Conservation (phyloP, 1,140 invertebrate species). For the Pseudobourletiella spinata region DNA sequence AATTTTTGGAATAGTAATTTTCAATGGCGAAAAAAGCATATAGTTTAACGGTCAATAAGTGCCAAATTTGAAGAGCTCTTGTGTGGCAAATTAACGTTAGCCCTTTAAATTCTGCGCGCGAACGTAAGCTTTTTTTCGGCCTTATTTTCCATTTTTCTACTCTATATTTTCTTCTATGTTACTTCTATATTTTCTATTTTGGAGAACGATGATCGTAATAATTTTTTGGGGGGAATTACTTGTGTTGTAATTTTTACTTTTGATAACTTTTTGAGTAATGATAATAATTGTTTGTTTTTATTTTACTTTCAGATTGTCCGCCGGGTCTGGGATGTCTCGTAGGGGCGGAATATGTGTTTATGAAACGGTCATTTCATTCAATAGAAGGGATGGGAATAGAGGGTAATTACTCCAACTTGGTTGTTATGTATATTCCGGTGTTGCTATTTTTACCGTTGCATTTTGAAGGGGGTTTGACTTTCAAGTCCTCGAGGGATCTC, state of each 20-base stretch:
- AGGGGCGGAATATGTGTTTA: background rate
- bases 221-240: background rate
- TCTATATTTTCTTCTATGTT: too few species aligned
- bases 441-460: background rate
- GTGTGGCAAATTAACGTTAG: too few species aligned
- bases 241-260: background rate
- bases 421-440: background rate
- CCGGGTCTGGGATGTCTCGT: background rate
- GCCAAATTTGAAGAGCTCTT: too few species aligned
- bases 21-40: too few species aligned
- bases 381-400: background rate
- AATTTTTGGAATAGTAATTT: too few species aligned
- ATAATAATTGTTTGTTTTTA: background rate
- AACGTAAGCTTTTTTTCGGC: too few species aligned
- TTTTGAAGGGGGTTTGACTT: background rate
- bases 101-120: too few species aligned
- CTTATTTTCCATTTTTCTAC: too few species aligned
- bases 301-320: background rate
- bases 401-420: background rate
- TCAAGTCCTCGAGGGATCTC: background rate
- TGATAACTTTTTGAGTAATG: background rate
- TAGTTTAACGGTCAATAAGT: too few species aligned
- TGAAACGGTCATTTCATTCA: slow-evolving; percentile 1
- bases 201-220: too few species aligned
- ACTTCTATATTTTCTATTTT: too few species aligned